These are phyloP conservation scores for Drosophila nigrodunni DNA, from an alignment of 1,140 invertebrate genomes.

Conservation along the genomic window DNA sequence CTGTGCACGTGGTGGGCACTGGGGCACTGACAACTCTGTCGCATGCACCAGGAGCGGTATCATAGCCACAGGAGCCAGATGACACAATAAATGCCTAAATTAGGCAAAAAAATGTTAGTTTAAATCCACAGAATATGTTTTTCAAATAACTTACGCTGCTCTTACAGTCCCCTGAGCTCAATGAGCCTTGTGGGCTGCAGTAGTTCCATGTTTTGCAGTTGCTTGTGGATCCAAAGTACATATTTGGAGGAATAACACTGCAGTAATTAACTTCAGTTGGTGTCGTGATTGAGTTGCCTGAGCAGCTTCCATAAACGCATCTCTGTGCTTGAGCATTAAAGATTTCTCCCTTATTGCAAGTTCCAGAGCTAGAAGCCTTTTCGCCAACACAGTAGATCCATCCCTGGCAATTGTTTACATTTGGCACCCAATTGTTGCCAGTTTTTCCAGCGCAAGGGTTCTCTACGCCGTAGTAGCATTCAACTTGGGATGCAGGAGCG, in stretches of 20 bases:
- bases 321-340: not conserved
- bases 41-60: slow-evolving; percentile 1
- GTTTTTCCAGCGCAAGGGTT: slow-evolving; percentile 38
- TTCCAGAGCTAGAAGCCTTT: not conserved
- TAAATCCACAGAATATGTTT: too few species aligned
- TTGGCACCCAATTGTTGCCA: slow-evolving; percentile 35
- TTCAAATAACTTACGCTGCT: slow-evolving; percentile 27
- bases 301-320: slow-evolving; percentile 42
- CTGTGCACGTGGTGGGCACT: slow-evolving; percentile 19
- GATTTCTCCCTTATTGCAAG: not conserved
- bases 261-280: slow-evolving; percentile 10
- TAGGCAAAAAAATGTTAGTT: not conserved
- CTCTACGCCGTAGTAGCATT: slow-evolving; percentile 47
- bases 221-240: slow-evolving; percentile 44
- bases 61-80: not conserved
- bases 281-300: not conserved
- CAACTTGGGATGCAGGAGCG: slow-evolving; percentile 26
- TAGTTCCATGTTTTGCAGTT: slow-evolving; percentile 32
- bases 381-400: slow-evolving; percentile 34
- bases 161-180: not conserved
- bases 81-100: slow-evolving; percentile 33
- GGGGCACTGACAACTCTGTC: slow-evolving; percentile 7
- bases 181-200: not conserved
- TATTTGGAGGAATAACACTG: slow-evolving; percentile 36
- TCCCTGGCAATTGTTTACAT: slow-evolving; percentile 29